A percentile compares a stretch with the other conserved stretches of the same genome.
phyloP scores from a whole-genome alignment of 2,888 invertebrate genomes.

The Parnassius glacialis region DNA sequence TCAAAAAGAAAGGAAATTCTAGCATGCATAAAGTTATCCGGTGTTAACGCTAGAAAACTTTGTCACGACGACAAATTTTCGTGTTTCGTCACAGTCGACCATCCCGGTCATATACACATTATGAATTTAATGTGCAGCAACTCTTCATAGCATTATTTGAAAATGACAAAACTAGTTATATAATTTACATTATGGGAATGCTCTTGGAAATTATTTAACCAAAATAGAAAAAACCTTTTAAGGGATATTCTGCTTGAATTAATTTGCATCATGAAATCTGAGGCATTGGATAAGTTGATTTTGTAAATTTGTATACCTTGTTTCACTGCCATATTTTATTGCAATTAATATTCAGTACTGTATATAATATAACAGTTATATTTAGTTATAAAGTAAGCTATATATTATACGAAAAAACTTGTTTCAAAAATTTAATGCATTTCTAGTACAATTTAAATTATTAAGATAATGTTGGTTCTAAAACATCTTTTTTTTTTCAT shows the following conservation, averaged over 20 bases:
- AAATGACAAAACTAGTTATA: background rate
- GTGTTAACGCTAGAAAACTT: slow-evolving; percentile 64
- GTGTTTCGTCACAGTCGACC: slow-evolving; percentile 82
- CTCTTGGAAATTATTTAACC: background rate
- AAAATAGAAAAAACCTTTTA: background rate
- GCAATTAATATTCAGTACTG: too few species aligned
- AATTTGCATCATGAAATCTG: too few species aligned
- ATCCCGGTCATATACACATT: slow-evolving; percentile 81
- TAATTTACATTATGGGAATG: background rate
- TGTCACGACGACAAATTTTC: slow-evolving; percentile 74
- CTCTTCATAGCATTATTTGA: slow-evolving; percentile 40
- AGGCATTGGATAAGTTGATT: too few species aligned
- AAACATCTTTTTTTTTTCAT: too few species aligned
- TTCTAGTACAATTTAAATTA: too few species aligned
- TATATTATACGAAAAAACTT: too few species aligned
- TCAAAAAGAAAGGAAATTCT: slow-evolving; percentile 67
- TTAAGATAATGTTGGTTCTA: too few species aligned
- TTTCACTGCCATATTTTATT: too few species aligned
- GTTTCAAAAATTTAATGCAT: too few species aligned
- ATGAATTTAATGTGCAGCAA: slow-evolving; percentile 69
- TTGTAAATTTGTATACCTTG: too few species aligned
- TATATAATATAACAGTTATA: too few species aligned
- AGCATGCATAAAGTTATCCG: slow-evolving; percentile 71
- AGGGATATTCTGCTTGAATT: background rate
- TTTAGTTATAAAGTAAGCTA: too few species aligned